A percentile compares a stretch with the other conserved stretches of the same genome.
phyloP scores from a whole-genome alignment of 2,888 invertebrate species.

The Drosophila villosipedis region DNA sequence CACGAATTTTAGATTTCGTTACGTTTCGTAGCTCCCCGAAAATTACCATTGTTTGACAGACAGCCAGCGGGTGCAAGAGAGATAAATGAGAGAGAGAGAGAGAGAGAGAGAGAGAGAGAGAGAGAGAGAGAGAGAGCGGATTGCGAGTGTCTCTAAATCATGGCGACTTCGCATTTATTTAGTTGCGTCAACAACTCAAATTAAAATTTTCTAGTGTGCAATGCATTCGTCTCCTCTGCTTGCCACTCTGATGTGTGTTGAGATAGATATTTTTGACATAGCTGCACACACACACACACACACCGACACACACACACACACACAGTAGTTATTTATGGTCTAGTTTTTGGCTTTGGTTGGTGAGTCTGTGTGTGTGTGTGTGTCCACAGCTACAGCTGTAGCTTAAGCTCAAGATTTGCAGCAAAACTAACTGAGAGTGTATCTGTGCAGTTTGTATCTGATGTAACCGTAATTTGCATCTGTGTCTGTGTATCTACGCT shows the following conservation, averaged over 20 bases:
- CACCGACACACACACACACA: constrained; percentile 14
- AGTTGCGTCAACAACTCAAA: constrained; percentile 61
- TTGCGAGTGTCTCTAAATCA: constrained; percentile 26
- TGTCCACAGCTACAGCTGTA: neutral
- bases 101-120: too few relatives aligned
- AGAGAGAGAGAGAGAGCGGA: neutral
- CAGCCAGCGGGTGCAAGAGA: neutral
- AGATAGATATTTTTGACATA: constrained; percentile 42
- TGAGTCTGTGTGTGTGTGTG: constrained; percentile 7
- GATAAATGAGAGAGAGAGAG: too few relatives aligned
- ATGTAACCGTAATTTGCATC: constrained; percentile 19
- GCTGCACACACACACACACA: constrained; percentile 12
- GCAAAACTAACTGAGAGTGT: neutral
- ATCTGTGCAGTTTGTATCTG: constrained; percentile 21
- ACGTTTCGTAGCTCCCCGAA: constrained; percentile 15
- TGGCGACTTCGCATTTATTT: constrained; percentile 55
- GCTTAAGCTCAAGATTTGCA: constrained; percentile 6
- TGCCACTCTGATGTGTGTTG: constrained; percentile 19
- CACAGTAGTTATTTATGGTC: constrained; percentile 46
- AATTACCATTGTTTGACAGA: constrained; percentile 23
- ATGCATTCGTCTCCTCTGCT: constrained; percentile 10
- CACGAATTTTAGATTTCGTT: constrained; percentile 46
- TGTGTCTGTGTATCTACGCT: constrained; percentile 26
- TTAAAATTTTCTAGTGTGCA: constrained; percentile 51
- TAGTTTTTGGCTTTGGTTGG: constrained; percentile 43